phyloP scores from a whole-genome alignment of 2,113 vertebrate species.

The Electrona antarctica region DNA sequence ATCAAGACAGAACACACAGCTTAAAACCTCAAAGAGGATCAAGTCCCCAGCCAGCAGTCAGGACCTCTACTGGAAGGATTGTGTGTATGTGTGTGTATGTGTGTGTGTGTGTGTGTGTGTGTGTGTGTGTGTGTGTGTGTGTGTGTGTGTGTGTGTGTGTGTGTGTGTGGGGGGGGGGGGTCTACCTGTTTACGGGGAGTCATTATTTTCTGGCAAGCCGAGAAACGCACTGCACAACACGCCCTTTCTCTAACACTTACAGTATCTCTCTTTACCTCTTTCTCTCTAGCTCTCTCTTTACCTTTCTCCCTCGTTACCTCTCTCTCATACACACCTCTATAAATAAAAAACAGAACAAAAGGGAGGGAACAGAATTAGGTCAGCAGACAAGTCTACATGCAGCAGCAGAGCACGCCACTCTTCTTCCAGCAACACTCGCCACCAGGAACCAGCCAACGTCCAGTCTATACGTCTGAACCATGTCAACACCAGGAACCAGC shows the following conservation, averaged over 20 bases:
- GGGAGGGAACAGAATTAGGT: conserved; percentile 70
- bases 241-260: too few relatives aligned
- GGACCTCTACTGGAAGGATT: background rate
- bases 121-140: background rate
- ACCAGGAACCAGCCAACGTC: conserved; percentile 27
- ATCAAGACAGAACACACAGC: conserved; percentile 5
- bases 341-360: conserved; percentile 61
- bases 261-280: background rate
- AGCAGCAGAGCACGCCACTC: conserved; percentile 42
- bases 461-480: background rate
- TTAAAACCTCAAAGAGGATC: background rate
- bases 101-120: background rate
- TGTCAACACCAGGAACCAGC: conserved; percentile 7
- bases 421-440: conserved; percentile 38
- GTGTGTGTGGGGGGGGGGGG: background rate
- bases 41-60: background rate
- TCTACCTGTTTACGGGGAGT: background rate
- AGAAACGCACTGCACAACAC: too few relatives aligned
- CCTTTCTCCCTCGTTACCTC: background rate
- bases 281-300: background rate
- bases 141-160: background rate
- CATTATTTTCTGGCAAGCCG: too few relatives aligned
- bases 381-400: conserved; percentile 69
- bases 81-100: background rate
- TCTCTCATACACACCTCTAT: conserved; percentile 36